Evolutionary conservation across 2,888 invertebrate genomes (phyloP).

Genomic region (Drosophila austrosaltans): DNA sequence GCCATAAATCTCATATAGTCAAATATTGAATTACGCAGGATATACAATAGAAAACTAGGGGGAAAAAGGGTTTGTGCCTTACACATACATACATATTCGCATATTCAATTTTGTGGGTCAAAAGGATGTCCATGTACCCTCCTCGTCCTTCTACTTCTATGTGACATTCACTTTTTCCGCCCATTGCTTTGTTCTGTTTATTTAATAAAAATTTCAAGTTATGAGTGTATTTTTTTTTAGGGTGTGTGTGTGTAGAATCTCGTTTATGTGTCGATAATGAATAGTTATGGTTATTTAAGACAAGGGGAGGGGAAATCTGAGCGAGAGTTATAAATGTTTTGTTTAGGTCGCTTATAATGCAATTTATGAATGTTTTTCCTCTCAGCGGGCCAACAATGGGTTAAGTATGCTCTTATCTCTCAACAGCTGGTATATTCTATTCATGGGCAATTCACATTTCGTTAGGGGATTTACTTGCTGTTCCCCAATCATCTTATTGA

Average conservation of each 20-base stretch:
- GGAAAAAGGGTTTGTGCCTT: conserved; percentile 54
- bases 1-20: conserved; percentile 80
- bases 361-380: conserved; percentile 69
- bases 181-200: conserved; percentile 62
- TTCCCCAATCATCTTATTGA: conserved; percentile 12
- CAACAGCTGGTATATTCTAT: conserved; percentile 1
- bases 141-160: conserved; percentile 7
- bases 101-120: conserved; percentile 73
- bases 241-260: conserved; percentile 26
- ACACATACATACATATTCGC: conserved; percentile 23
- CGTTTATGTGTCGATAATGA: conserved; percentile 76
- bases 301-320: conserved; percentile 32
- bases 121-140: conserved; percentile 56
- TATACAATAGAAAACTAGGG: conserved; percentile 31
- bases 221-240: conserved; percentile 59
- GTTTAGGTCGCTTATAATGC: conserved; percentile 72
- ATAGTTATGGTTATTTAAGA: conserved; percentile 76
- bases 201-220: conserved; percentile 80
- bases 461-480: conserved; percentile 39
- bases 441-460: conserved; percentile 13
- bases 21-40: conserved; percentile 81
- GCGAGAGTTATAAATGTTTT: conserved; percentile 55
- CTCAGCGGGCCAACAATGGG: conserved; percentile 49
- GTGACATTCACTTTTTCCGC: conserved; percentile 55
- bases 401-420: conserved; percentile 35